phyloP scores from a whole-genome alignment of 2,113 vertebrate genomes.

The Mohoua ochrocephala region DNA sequence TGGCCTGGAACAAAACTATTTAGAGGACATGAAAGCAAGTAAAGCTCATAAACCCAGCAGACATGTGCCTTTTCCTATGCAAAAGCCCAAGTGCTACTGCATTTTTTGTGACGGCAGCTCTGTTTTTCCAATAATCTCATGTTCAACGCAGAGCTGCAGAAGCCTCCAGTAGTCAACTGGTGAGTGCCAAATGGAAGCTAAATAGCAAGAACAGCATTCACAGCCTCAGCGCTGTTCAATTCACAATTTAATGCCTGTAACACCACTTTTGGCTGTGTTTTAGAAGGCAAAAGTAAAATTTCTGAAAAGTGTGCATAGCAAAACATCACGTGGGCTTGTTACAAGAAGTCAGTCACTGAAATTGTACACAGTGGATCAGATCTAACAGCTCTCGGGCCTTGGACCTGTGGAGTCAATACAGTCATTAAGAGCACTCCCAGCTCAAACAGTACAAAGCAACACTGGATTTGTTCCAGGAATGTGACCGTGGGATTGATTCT shows the following conservation, averaged over 20 bases:
- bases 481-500: rapidly evolving
- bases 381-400: neutral
- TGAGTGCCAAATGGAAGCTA: neutral
- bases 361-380: neutral
- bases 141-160: neutral
- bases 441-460: neutral
- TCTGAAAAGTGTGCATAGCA: neutral
- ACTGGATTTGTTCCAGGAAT: neutral
- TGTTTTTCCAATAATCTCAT: neutral
- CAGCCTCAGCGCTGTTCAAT: neutral
- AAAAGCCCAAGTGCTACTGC: neutral
- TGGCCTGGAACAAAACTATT: neutral
- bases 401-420: neutral
- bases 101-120: neutral
- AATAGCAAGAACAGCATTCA: neutral
- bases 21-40: neutral
- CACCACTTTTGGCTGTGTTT: neutral
- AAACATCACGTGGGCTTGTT: neutral
- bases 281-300: neutral
- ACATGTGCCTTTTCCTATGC: neutral
- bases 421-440: neutral
- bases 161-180: neutral
- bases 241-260: neutral
- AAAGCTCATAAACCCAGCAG: neutral
- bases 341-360: neutral